These are phyloP conservation scores for Caenorhabditis sp. DNA, from an alignment of 2,888 invertebrate genomes.

Conservation along the genomic window DNA sequence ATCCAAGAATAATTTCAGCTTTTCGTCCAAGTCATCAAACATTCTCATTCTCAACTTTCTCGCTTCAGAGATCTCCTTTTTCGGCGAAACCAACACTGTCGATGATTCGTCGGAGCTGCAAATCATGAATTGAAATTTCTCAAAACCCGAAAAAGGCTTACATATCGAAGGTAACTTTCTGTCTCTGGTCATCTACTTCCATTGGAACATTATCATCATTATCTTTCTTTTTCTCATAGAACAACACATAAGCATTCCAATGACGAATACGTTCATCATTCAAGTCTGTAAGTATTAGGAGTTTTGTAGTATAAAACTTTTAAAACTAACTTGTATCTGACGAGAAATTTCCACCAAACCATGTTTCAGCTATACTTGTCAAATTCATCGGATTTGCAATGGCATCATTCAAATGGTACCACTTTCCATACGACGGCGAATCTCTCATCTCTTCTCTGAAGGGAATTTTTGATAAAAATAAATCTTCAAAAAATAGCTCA, in stretches of 20 bases:
- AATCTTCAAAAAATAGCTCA: too few species aligned
- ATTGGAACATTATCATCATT: constrained; percentile 4
- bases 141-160: not conserved
- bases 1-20: constrained; percentile 22
- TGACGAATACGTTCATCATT: constrained; percentile 74
- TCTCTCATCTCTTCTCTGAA: constrained; percentile 31
- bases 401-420: constrained; percentile 38
- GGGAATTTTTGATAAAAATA: too few species aligned
- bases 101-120: not conserved
- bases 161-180: constrained; percentile 36
- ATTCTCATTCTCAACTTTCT: constrained; percentile 24
- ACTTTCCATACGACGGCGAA: constrained; percentile 28
- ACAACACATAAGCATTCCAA: constrained; percentile 76
- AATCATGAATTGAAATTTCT: constrained; percentile 20
- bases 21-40: constrained; percentile 20
- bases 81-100: not conserved
- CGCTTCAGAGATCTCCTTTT: constrained; percentile 12
- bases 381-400: constrained; percentile 13
- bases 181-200: constrained; percentile 3
- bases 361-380: constrained; percentile 20
- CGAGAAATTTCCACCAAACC: constrained; percentile 40
- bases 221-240: constrained; percentile 69
- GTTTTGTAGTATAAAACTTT: too few species aligned
- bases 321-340: constrained; percentile 14
- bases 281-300: not conserved